Conservation (phyloP, 2,797 vertebrate genomes). For the Eospalax fontanierii region DNA sequence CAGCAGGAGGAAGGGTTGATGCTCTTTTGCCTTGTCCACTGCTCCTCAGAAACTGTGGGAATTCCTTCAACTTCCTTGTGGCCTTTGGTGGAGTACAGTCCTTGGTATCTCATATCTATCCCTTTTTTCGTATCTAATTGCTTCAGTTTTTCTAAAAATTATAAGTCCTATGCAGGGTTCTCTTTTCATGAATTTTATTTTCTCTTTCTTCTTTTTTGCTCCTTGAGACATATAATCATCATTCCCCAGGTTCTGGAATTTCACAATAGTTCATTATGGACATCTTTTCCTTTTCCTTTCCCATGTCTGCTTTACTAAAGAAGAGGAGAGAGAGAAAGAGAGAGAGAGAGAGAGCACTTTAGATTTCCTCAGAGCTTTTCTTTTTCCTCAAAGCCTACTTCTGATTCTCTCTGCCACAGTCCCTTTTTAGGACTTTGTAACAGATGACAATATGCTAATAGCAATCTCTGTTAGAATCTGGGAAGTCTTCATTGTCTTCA, state of each 20-base stretch:
- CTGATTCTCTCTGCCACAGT: not conserved
- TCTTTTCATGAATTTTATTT: not conserved
- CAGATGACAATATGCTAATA: constrained; percentile 65
- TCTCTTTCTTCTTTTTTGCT: constrained; percentile 1
- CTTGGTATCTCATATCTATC: not conserved
- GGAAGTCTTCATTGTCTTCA: constrained; percentile 59
- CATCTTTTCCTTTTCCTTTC: not conserved
- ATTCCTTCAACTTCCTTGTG: not conserved
- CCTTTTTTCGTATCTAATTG: not conserved
- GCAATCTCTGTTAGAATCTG: constrained; percentile 25
- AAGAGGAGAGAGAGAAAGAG: not conserved
- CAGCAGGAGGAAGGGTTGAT: not conserved
- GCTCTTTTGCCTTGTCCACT: too few species aligned
- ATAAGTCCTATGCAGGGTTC: not conserved
- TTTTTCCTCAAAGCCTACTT: constrained; percentile 32
- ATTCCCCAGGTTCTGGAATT: not conserved
- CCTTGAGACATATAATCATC: not conserved
- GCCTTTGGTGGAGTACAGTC: not conserved
- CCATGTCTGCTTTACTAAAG: constrained; percentile 49
- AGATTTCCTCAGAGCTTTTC: not conserved
- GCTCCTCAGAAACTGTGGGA: not conserved
- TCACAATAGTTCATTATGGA: constrained; percentile 1
- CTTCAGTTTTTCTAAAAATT: not conserved
- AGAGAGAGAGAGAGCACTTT: not conserved
- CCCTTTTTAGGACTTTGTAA: constrained; percentile 56